These are phyloP conservation scores for Drosophila sordidula DNA, from an alignment of 2,888 invertebrate species.

Conservation along the genomic window DNA sequence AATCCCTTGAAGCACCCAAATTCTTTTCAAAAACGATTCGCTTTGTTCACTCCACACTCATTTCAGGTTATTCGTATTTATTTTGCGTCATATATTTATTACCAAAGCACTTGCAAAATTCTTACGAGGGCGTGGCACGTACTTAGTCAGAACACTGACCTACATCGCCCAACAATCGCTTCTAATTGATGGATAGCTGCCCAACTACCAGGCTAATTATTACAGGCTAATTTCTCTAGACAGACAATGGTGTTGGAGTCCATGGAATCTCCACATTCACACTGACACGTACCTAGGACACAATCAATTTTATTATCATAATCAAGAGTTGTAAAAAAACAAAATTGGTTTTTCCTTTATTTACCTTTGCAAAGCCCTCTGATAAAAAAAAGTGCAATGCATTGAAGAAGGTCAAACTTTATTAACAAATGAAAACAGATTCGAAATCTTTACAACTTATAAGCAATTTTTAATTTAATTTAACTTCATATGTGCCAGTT, in stretches of 20 bases:
- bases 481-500: neutral
- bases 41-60: constrained; percentile 34
- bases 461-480: too few relatives aligned
- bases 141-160: constrained; percentile 56
- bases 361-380: too few relatives aligned
- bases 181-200: constrained; percentile 1
- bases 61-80: constrained; percentile 30
- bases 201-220: too few relatives aligned
- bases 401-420: too few relatives aligned
- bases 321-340: neutral
- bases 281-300: too few relatives aligned
- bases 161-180: constrained; percentile 21
- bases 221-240: neutral
- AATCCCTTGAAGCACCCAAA: constrained; percentile 1
- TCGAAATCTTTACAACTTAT: too few relatives aligned
- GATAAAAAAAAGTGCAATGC: too few relatives aligned
- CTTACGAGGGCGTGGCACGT: constrained; percentile 20
- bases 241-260: neutral
- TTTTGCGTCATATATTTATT: constrained; percentile 35
- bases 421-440: too few relatives aligned
- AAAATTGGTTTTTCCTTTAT: too few relatives aligned
- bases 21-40: constrained; percentile 13
- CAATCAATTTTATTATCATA: neutral
- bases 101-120: constrained; percentile 6
- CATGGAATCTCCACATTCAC: neutral